These are phyloP conservation scores for Tamandua tetradactyla DNA, from an alignment of 2,797 vertebrate species.

Conservation along the genomic window DNA sequence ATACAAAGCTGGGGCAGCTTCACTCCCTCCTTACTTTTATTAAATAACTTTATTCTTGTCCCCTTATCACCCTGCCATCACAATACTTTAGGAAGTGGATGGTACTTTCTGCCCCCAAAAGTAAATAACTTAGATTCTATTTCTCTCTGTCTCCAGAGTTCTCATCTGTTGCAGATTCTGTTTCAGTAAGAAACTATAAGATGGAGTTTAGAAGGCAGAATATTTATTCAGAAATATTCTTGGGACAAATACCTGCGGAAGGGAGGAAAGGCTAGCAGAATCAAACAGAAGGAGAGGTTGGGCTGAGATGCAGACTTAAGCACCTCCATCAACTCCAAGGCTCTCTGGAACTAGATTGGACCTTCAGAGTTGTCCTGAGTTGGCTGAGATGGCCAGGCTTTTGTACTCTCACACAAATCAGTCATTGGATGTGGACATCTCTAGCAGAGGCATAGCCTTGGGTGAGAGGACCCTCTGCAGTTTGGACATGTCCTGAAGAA, in stretches of 20 bases:
- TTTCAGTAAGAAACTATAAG: background rate
- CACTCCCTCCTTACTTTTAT: background rate
- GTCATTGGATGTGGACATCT: background rate
- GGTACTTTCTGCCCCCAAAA: background rate
- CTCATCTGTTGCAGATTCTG: background rate
- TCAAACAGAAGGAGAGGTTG: background rate
- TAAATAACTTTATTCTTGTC: background rate
- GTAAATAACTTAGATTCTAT: background rate
- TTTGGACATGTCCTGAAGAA: background rate
- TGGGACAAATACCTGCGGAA: background rate
- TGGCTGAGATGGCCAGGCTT: background rate
- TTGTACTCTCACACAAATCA: background rate
- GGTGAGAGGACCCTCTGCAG: background rate
- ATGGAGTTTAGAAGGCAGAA: background rate
- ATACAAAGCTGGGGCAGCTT: background rate
- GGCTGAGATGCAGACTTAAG: background rate
- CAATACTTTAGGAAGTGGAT: slow-evolving; percentile 6
- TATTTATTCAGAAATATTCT: background rate
- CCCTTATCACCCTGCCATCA: too few species aligned
- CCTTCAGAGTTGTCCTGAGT: background rate
- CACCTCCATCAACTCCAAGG: background rate
- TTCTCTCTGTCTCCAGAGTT: background rate
- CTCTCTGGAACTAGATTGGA: background rate
- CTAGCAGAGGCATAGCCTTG: background rate
- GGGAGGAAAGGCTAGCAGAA: background rate